These are phyloP conservation scores for Orbicella faveolata DNA, from an alignment of 64 coral and sea anemone species.

Conservation along the genomic window DNA sequence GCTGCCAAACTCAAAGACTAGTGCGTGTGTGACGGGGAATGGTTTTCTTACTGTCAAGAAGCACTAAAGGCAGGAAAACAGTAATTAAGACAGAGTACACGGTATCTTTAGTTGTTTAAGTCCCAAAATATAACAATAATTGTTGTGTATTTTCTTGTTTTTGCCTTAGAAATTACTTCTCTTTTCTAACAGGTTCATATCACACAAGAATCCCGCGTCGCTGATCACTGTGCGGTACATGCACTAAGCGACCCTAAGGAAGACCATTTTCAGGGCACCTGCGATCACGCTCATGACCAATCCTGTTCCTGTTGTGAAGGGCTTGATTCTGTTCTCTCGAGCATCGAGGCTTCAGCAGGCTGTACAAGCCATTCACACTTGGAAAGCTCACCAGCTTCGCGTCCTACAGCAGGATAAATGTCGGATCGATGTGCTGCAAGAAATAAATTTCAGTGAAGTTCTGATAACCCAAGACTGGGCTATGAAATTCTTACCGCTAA, in stretches of 20 bases:
- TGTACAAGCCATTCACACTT: conserved; percentile 6
- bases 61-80: conserved; percentile 49
- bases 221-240: conserved; percentile 19
- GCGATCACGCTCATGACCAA: conserved; percentile 33
- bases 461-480: conserved; percentile 36
- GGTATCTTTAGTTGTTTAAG: not conserved
- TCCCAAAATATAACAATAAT: no score
- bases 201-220: not conserved
- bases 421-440: conserved; percentile 8
- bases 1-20: conserved; percentile 7
- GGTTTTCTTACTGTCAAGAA: conserved; percentile 22
- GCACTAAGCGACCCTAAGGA: conserved; percentile 42
- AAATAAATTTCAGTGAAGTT: not conserved
- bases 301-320: conserved; percentile 34
- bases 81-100: conserved; percentile 58
- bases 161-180: no score
- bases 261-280: not conserved
- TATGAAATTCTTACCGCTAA: conserved; percentile 40
- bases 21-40: conserved; percentile 6
- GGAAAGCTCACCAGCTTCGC: conserved; percentile 38
- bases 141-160: no score
- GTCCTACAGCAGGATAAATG: conserved; percentile 16
- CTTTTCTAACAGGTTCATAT: conserved; percentile 19
- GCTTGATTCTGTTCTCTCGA: conserved; percentile 13
- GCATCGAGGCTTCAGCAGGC: conserved; percentile 21